Conservation (phyloP, 1,140 invertebrate genomes). For the Pseudomyrmex pallidus region DNA sequence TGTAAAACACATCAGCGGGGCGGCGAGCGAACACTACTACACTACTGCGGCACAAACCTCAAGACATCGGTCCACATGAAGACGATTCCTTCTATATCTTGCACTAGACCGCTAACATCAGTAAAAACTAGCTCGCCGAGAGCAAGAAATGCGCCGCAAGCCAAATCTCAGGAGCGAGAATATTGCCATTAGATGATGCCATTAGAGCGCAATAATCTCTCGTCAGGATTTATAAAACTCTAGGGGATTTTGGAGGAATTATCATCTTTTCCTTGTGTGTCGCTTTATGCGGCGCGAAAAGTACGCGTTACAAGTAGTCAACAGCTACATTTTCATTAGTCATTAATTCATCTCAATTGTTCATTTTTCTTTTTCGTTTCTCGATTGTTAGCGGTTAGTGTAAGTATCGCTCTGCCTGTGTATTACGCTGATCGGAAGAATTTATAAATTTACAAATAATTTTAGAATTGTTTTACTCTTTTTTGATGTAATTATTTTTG, state of each 20-base stretch:
- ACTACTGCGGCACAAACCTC: conserved; percentile 14
- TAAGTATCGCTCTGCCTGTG: not conserved
- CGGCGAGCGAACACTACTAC: conserved; percentile 15
- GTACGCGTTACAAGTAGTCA: too few species aligned
- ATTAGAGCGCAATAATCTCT: not conserved
- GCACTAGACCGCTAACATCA: conserved; percentile 30
- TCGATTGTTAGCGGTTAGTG: conserved; percentile 17
- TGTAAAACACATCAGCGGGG: not conserved
- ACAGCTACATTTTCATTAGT: not conserved
- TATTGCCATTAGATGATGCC: not conserved
- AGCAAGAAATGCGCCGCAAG: not conserved
- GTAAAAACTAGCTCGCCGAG: conserved; percentile 9
- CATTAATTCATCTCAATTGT: not conserved
- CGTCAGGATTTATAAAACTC: not conserved
- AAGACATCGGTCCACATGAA: conserved; percentile 19
- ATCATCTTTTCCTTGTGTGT: not conserved
- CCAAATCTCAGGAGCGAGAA: conserved; percentile 20
- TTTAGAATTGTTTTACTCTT: not conserved
- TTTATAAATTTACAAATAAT: not conserved
- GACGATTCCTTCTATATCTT: not conserved
- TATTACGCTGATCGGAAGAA: not conserved
- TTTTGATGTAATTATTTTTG: too few species aligned
- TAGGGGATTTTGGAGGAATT: not conserved
- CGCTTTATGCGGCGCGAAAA: too few species aligned
- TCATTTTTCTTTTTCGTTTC: not conserved